These are phyloP conservation scores for Drosophila buzzatii DNA, from an alignment of 2,888 invertebrate genomes.

Conservation along the genomic window DNA sequence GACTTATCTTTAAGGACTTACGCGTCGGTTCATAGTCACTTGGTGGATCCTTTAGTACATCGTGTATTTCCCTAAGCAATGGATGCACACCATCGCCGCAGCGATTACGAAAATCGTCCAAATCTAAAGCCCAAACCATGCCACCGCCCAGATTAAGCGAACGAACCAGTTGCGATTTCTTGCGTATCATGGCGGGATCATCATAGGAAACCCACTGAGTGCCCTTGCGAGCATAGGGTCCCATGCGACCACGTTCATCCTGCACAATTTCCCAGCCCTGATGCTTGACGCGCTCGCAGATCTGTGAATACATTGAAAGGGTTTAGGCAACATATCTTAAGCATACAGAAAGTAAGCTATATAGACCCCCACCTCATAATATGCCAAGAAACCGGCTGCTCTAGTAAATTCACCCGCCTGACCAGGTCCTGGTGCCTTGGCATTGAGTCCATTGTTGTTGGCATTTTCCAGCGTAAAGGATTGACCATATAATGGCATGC, in stretches of 20 bases:
- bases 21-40: conserved; percentile 74
- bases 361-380: conserved; percentile 90
- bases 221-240: conserved; percentile 94
- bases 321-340: background rate
- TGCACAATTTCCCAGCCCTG: conserved; percentile 93
- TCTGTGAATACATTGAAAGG: conserved; percentile 85
- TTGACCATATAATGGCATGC: conserved; percentile 95
- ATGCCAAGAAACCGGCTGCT: conserved; percentile 94
- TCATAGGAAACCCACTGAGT: conserved; percentile 97
- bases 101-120: conserved; percentile 93
- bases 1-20: conserved; percentile 48
- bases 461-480: conserved; percentile 90
- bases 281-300: conserved; percentile 92
- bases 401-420: conserved; percentile 94
- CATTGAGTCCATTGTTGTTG: conserved; percentile 89
- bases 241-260: conserved; percentile 92
- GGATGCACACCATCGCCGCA: conserved; percentile 94
- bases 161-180: conserved; percentile 92
- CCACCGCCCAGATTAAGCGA: conserved; percentile 93
- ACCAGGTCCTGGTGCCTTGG: conserved; percentile 91
- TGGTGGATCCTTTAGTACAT: conserved; percentile 87
- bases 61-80: conserved; percentile 91
- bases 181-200: conserved; percentile 91
- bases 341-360: background rate
- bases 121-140: conserved; percentile 96